Evolutionary conservation across 2,888 invertebrate species (phyloP), one percentile per base, ranked within the genome.

Genomic region (Lochmaea crataegi): DNA sequence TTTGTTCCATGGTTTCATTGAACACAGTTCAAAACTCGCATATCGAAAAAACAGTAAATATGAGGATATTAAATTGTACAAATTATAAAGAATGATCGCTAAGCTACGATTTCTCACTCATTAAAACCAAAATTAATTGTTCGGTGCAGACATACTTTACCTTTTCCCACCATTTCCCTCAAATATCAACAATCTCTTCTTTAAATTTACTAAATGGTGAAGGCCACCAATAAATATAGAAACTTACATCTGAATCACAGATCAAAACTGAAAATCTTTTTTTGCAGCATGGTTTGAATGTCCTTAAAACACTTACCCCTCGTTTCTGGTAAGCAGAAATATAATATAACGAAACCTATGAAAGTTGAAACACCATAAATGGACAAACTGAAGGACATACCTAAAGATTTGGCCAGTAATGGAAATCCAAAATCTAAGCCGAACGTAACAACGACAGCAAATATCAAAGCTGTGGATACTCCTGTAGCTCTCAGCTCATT

Each of bases 271-370:
- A n/a, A 51, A 9, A 16, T 5, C 14, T 45, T 45, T 45, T 14
- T 2, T 5, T 12, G 11, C 10, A 53, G 10, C 18, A 53, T 53
- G 10, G 2, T 9, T 18, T 38, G 60, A n/a, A 60, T 60, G 12
- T 60, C 38, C 1, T n/a, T 26, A 32, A 60, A 32, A 60, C 38
- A n/a, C 60, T 60, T 60, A 4, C 60, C 60, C 7, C 60, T 60
- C 0, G 60, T 60, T 60, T 60, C 60, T 38, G 60, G 60, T 60
- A 60, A 38, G 32, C 14, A 60, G n/a, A 38, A n/a, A 38, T 32
- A 10, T 14, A 60, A n/a, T 60, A 60, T 2, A 9, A 32, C 16
- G 18, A 60, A 60, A 16, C 60, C 38, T 9, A 38, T 1, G 12
- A 60, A n/a, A 9, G 38, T 38, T n/a, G 14, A 32, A 6, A n/a